phyloP scores from a whole-genome alignment of 2,888 invertebrate species.

The Macrophya annulata region DNA sequence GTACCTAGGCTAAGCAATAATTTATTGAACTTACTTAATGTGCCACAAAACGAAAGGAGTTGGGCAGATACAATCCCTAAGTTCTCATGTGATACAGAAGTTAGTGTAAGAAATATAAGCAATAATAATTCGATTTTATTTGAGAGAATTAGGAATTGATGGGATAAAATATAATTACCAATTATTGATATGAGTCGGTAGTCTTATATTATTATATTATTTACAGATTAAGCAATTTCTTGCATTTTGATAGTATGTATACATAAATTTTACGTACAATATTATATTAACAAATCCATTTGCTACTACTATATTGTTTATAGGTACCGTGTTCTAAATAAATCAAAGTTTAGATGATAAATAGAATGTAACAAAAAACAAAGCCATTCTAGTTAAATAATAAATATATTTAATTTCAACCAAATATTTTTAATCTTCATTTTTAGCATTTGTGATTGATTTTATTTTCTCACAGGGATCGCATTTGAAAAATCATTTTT shows the following conservation, averaged over 20 bases:
- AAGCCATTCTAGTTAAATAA: not conserved
- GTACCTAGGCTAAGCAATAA: conserved; percentile 87
- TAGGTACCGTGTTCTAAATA: conserved; percentile 23
- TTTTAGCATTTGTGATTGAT: not conserved
- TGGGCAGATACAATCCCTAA: conserved; percentile 80
- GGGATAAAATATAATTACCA: conserved; percentile 12
- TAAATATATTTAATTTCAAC: not conserved
- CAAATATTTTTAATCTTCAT: not conserved
- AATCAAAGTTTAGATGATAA: not conserved
- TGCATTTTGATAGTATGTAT: conserved; percentile 69
- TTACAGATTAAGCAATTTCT: conserved; percentile 73
- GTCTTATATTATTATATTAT: conserved; percentile 71
- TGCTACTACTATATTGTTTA: conserved; percentile 24
- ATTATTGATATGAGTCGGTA: conserved; percentile 63
- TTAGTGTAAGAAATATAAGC: conserved; percentile 59
- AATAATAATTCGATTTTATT: conserved; percentile 68
- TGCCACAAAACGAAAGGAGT: conserved; percentile 79
- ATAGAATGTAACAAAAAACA: not conserved
- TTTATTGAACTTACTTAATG: conserved; percentile 87
- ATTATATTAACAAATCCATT: conserved; percentile 43
- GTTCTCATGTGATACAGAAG: conserved; percentile 59
- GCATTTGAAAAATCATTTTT: not conserved
- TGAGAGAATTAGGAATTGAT: conserved; percentile 65
- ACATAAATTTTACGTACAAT: conserved; percentile 65
- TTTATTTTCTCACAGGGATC: not conserved